Percentiles rank a stretch among this genome's conserved stretches.
Evolutionary conservation across 2,888 invertebrate species (phyloP).

Genomic region (Linyphia triangularis): DNA sequence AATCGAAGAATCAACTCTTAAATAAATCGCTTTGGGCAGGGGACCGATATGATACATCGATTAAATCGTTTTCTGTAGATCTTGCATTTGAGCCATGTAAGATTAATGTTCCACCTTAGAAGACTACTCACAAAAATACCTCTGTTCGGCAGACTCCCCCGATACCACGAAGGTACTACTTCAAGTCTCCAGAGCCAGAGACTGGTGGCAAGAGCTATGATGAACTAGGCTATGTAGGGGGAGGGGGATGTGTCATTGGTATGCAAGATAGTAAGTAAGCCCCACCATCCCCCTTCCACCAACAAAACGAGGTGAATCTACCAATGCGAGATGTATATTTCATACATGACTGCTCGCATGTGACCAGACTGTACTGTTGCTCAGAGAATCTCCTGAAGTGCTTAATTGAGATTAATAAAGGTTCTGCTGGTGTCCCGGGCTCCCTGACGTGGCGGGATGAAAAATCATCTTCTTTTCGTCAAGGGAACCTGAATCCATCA

Average conservation of each 20-base stretch:
- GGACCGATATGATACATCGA: conserved; percentile 72
- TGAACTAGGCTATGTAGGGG: conserved; percentile 42
- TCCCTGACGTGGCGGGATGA: conserved; percentile 74
- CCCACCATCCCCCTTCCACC: conserved; percentile 29
- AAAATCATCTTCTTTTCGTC: conserved; percentile 75
- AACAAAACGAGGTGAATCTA: conserved; percentile 72
- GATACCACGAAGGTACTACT: conserved; percentile 39
- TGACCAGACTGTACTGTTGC: conserved; percentile 68
- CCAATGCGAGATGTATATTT: conserved; percentile 75
- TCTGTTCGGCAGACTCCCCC: conserved; percentile 51
- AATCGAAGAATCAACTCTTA: conserved; percentile 70
- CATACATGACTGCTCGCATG: conserved; percentile 74
- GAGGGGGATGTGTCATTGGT: conserved; percentile 71
- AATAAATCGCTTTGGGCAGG: conserved; percentile 66
- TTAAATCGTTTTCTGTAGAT: conserved; percentile 68
- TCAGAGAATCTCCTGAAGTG: conserved; percentile 39
- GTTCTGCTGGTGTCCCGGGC: conserved; percentile 62
- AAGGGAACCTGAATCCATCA: conserved; percentile 75
- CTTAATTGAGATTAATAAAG: conserved; percentile 76
- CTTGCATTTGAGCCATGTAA: conserved; percentile 56
- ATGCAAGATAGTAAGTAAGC: conserved; percentile 65
- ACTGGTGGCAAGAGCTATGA: conserved; percentile 61
- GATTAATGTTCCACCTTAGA: conserved; percentile 58
- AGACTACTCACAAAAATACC: conserved; percentile 63
- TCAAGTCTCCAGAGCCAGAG: conserved; percentile 44